A percentile compares a stretch with the other conserved stretches of the same genome.
phyloP scores from a whole-genome alignment of 2,113 vertebrate species.

The Sceloporus tristichus region DNA sequence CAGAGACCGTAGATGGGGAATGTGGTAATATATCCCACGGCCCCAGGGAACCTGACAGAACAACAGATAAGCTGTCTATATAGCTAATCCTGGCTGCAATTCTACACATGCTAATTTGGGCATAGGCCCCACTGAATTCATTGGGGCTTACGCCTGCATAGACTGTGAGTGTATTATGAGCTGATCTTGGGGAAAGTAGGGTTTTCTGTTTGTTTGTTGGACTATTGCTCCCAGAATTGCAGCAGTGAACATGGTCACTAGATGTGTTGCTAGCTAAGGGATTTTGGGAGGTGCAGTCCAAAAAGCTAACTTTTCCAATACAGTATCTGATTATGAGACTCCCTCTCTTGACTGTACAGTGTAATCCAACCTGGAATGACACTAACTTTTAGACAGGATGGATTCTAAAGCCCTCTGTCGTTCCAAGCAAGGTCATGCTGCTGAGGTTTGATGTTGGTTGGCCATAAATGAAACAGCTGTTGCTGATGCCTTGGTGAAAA shows the following conservation, averaged over 20 bases:
- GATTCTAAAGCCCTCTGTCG: neutral
- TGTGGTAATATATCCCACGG: neutral
- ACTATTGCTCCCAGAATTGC: no score
- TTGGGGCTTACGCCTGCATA: no score
- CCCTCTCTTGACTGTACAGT: neutral
- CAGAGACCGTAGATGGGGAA: neutral
- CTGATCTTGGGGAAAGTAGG: no score
- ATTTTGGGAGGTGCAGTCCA: no score
- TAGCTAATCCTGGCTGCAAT: neutral
- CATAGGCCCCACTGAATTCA: neutral
- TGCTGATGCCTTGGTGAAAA: neutral
- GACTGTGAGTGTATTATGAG: neutral
- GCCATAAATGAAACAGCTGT: constrained; percentile 10
- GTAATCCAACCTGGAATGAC: neutral
- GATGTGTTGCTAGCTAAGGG: no score
- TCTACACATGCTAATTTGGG: neutral
- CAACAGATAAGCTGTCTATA: neutral
- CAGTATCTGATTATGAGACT: neutral
- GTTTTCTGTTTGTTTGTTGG: no score
- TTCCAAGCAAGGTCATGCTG: constrained; percentile 10
- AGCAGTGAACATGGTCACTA: no score
- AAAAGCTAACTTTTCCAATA: no score
- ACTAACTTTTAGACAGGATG: neutral
- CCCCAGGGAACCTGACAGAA: neutral
- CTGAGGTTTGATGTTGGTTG: neutral